These are phyloP conservation scores for Drosophila borborema DNA, from an alignment of 2,888 invertebrate genomes.

Conservation along the genomic window DNA sequence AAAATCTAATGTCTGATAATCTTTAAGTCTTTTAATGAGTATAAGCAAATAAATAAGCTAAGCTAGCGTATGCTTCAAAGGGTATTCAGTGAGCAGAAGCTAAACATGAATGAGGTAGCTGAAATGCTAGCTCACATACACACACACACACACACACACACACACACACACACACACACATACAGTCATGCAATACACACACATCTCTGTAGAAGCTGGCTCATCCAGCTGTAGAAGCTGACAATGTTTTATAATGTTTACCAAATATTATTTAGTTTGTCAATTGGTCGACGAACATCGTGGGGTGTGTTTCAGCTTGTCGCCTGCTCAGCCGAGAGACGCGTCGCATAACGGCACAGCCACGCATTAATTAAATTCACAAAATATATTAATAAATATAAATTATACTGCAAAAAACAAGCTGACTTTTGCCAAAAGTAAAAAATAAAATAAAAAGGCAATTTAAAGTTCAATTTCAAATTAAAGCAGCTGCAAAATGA, in stretches of 20 bases:
- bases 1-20: background rate
- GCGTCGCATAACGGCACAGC: conserved; percentile 54
- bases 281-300: conserved; percentile 83
- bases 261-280: conserved; percentile 82
- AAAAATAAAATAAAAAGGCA: conserved; percentile 28
- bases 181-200: conserved; percentile 9
- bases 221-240: conserved; percentile 23
- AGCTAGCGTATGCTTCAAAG: conserved; percentile 36
- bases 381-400: conserved; percentile 25
- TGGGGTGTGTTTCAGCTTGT: conserved; percentile 82
- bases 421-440: conserved; percentile 35
- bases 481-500: conserved; percentile 45
- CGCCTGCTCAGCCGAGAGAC: conserved; percentile 76
- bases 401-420: background rate
- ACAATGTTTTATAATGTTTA: conserved; percentile 83
- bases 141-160: conserved; percentile 13
- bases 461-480: conserved; percentile 13
- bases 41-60: conserved; percentile 17
- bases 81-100: conserved; percentile 35
- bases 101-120: conserved; percentile 30
- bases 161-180: conserved; percentile 18
- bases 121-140: conserved; percentile 19
- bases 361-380: conserved; percentile 25
- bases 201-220: conserved; percentile 16
- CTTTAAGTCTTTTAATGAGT: background rate